These are phyloP conservation scores for Seladonia tumulorum DNA, from an alignment of 2,888 invertebrate genomes.

Conservation along the genomic window DNA sequence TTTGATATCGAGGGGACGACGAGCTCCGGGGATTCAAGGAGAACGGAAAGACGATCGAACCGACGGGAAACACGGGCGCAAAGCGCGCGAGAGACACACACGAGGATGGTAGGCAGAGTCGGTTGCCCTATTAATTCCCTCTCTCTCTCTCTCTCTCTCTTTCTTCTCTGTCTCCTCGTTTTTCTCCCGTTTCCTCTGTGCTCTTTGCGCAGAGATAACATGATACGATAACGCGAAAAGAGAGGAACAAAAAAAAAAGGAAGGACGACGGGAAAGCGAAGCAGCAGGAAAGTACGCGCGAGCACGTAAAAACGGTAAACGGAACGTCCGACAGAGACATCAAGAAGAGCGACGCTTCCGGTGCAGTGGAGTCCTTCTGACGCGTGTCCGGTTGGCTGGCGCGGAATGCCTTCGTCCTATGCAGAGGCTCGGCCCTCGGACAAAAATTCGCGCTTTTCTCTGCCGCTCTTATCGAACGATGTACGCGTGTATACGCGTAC, in stretches of 20 bases:
- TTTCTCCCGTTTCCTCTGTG: not conserved
- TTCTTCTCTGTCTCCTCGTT: not conserved
- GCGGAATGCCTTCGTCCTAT: constrained; percentile 45
- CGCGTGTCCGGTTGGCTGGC: constrained; percentile 60
- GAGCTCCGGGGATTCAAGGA: constrained; percentile 12
- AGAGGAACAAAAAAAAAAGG: constrained; percentile 28
- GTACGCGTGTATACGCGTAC: not conserved
- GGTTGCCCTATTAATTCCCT: constrained; percentile 28
- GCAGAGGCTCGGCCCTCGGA: constrained; percentile 13
- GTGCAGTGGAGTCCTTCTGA: constrained; percentile 55
- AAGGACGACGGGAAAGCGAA: too few relatives aligned
- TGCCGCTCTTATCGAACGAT: constrained; percentile 48
- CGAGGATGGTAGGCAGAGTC: not conserved
- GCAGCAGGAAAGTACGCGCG: constrained; percentile 22
- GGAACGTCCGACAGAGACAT: constrained; percentile 50
- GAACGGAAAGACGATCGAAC: constrained; percentile 32
- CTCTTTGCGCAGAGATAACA: constrained; percentile 11
- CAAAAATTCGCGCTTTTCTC: constrained; percentile 56
- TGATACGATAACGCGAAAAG: constrained; percentile 20
- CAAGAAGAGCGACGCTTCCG: constrained; percentile 59
- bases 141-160: not conserved
- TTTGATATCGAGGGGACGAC: constrained; percentile 27
- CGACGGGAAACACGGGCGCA: constrained; percentile 31
- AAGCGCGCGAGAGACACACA: not conserved
- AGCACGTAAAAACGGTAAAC: constrained; percentile 16